phyloP scores from a whole-genome alignment of 2,888 invertebrate genomes.

The Meloe dianella region DNA sequence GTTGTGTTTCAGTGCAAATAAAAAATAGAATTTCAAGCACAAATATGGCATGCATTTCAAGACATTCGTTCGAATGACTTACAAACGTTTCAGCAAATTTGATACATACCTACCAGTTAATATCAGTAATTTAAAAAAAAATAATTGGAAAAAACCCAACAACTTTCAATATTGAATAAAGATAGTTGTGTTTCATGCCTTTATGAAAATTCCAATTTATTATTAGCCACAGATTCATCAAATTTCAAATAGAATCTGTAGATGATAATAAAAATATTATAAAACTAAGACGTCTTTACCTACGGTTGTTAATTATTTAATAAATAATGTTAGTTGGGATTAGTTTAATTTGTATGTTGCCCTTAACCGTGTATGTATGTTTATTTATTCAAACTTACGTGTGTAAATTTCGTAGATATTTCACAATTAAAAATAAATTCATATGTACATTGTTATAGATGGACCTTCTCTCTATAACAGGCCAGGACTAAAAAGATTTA shows the following conservation, averaged over 20 bases:
- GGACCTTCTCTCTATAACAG: slow-evolving; percentile 38
- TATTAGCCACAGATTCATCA: background rate
- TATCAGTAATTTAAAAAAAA: too few relatives aligned
- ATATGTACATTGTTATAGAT: slow-evolving; percentile 20
- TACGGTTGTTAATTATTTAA: background rate
- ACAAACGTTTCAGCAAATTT: too few relatives aligned
- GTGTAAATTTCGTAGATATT: slow-evolving; percentile 31
- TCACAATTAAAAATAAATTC: background rate
- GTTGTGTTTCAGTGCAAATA: slow-evolving; percentile 24
- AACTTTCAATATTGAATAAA: slow-evolving; percentile 40
- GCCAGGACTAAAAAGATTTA: slow-evolving; percentile 57
- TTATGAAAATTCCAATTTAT: slow-evolving; percentile 24
- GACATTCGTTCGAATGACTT: background rate
- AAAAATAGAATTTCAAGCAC: slow-evolving; percentile 27
- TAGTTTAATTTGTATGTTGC: background rate
- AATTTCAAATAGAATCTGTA: background rate
- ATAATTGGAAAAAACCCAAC: slow-evolving; percentile 15
- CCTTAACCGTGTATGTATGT: slow-evolving; percentile 28
- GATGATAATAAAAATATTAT: background rate
- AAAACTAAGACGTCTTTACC: background rate
- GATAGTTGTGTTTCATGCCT: slow-evolving; percentile 45
- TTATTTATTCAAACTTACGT: slow-evolving; percentile 43
- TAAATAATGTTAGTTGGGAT: background rate
- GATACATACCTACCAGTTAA: background rate
- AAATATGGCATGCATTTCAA: slow-evolving; percentile 13